These are phyloP conservation scores for Cephus pulcher DNA, from an alignment of 2,888 invertebrate genomes.

Conservation along the genomic window DNA sequence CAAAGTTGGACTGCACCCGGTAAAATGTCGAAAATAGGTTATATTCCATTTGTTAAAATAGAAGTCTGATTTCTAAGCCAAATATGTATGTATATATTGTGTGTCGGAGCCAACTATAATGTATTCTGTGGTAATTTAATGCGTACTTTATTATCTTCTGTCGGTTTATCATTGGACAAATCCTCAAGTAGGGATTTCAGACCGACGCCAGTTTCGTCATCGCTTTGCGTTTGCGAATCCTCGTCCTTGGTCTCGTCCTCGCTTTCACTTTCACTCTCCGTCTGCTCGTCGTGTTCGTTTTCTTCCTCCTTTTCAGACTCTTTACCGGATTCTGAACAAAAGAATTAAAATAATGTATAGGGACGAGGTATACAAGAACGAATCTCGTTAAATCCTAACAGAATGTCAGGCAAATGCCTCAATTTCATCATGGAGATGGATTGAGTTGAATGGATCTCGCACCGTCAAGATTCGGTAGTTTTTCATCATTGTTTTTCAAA, in stretches of 20 bases:
- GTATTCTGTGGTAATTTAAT: not conserved
- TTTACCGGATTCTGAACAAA: constrained; percentile 45
- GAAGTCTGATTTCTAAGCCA: not conserved
- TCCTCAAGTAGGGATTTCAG: constrained; percentile 72
- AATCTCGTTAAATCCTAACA: constrained; percentile 11
- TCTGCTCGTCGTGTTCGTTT: constrained; percentile 52
- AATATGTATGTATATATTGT: no score
- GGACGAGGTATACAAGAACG: not conserved
- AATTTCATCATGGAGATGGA: constrained; percentile 48
- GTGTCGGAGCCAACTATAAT: not conserved
- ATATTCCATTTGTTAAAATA: not conserved
- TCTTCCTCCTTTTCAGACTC: constrained; percentile 59
- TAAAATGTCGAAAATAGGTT: no score
- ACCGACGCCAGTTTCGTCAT: constrained; percentile 68
- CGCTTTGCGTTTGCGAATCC: constrained; percentile 57
- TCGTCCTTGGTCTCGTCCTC: constrained; percentile 55
- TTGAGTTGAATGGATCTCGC: constrained; percentile 53
- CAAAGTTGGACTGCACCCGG: no score
- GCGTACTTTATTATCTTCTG: constrained; percentile 25
- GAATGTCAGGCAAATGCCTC: constrained; percentile 64
- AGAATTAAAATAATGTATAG: not conserved
- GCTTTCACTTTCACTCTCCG: constrained; percentile 55
- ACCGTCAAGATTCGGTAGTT: constrained; percentile 55
- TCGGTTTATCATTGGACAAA: constrained; percentile 58
- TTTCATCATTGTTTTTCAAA: constrained; percentile 45